phyloP scores from a whole-genome alignment of 64 coral and sea anemone species.

The Montipora cactus region DNA sequence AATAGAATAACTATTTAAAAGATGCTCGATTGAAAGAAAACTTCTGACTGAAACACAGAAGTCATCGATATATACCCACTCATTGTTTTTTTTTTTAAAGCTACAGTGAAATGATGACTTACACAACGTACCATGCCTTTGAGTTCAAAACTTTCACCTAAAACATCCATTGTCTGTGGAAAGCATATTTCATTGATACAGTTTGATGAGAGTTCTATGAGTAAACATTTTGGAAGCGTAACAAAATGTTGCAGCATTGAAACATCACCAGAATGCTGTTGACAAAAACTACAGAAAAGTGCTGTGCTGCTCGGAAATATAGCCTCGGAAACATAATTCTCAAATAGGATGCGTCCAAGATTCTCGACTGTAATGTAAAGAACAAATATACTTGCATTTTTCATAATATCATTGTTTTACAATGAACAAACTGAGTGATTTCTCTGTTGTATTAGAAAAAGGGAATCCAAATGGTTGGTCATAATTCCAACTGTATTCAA shows the following conservation, averaged over 20 bases:
- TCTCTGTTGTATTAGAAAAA: not conserved
- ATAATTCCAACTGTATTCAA: not conserved
- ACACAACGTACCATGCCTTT: constrained; percentile 59
- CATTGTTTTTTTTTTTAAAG: not conserved
- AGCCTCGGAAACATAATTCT: constrained; percentile 50
- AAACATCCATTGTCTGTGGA: constrained; percentile 36
- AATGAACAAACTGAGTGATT: constrained; percentile 4
- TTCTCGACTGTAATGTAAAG: constrained; percentile 38
- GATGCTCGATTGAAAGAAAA: constrained; percentile 6
- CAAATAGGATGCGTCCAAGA: not conserved
- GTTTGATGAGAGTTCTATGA: constrained; percentile 4
- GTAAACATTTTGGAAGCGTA: not conserved
- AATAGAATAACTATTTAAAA: constrained; percentile 38
- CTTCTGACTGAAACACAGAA: constrained; percentile 15
- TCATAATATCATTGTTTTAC: constrained; percentile 19
- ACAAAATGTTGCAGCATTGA: constrained; percentile 55
- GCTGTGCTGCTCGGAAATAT: constrained; percentile 13
- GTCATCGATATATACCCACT: constrained; percentile 51
- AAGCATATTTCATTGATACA: constrained; percentile 41
- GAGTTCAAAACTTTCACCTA: constrained; percentile 33
- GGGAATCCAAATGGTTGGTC: not conserved
- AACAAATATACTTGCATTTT: constrained; percentile 38
- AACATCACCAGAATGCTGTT: constrained; percentile 35
- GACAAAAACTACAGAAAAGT: constrained; percentile 44
- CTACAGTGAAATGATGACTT: constrained; percentile 38